These are phyloP conservation scores for Sympetrum striolatum DNA, from an alignment of 2,888 invertebrate genomes.

Conservation along the genomic window DNA sequence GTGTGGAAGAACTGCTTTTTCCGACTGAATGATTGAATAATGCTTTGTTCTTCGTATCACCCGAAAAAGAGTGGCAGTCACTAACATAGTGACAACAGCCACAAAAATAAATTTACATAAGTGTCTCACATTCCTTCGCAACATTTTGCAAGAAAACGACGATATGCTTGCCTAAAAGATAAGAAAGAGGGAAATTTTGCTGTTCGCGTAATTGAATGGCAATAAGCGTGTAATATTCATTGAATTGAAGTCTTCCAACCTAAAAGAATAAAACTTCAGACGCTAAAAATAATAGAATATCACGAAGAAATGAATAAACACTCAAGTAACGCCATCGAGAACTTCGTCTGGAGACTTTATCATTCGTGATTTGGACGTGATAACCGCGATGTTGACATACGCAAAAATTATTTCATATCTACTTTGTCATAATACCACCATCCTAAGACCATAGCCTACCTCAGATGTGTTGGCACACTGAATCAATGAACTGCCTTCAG, in stretches of 20 bases:
- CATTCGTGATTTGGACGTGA: constrained; percentile 19
- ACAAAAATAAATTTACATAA: constrained; percentile 33
- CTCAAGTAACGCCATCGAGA: constrained; percentile 37
- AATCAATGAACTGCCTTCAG: neutral
- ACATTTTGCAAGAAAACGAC: neutral
- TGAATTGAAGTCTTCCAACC: neutral
- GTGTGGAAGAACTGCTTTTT: neutral
- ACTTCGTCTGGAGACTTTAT: constrained; percentile 1
- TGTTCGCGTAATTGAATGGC: neutral
- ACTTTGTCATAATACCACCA: neutral
- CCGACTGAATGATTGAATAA: neutral
- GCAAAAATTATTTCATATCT: neutral
- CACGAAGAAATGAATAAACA: neutral
- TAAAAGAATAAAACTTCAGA: neutral
- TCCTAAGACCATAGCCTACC: no score
- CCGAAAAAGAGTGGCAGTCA: constrained; percentile 21
- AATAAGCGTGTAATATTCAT: neutral
- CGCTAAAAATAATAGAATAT: neutral
- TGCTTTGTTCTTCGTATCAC: neutral
- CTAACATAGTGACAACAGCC: constrained; percentile 23
- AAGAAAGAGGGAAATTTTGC: neutral
- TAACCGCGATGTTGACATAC: constrained; percentile 39
- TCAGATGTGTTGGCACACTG: no score
- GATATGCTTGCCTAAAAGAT: neutral
- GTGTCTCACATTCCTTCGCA: constrained; percentile 38